Base-by-base conservation (phyloP, 2,797 vertebrate genomes). In the Sebastes baramenuke region DNA sequence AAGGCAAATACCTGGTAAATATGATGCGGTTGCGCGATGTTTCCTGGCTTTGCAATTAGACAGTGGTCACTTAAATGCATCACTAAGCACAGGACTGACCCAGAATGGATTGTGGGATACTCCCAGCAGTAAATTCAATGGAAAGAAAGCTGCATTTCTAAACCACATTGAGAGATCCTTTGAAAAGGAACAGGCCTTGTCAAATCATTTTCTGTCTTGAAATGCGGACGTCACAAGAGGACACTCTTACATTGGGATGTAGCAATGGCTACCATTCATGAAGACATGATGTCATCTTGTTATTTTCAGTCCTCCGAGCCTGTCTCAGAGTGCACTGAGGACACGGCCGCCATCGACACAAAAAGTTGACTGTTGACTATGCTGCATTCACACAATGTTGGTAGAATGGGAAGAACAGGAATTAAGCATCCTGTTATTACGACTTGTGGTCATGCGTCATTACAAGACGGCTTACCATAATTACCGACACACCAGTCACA, bases 1-100 rank as follows among this genome's bases (percentile, higher is more conserved):
- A 46, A 49, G 67, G 49, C 20, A 72, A 81, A 79, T 59, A 60
- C 32, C 38, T 11, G 30, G 27, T 49, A 79, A 79, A 60, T 42
- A 70, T 14, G 34, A 56, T 30, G 22, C 22, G 49, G 22, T 49
- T 56, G 32, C 4, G 1, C 46, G 42, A 72, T 16, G 46, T 78
- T 72, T 68, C 20, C 60, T 52, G 64, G 67, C 24, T 36, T 20
- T 66, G 5, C 38, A 20, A 14, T 67, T 42, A 34, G 42, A 36
- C 42, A 42, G 16, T 38, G 49, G 27, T 9, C 24, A 72, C 60
- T 49, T 29, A 49, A 62, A 72, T 60, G 30, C 30, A 30, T 49
- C 20, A 27, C 13, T 60, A 52, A 52, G 49, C 49, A 38, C 16
- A 22, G 5, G 12, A 24, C 11, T 62, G 22, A 32, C 10, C 27